phyloP scores from a whole-genome alignment of 2,797 vertebrate species.

The Pantherophis alleghaniensis region DNA sequence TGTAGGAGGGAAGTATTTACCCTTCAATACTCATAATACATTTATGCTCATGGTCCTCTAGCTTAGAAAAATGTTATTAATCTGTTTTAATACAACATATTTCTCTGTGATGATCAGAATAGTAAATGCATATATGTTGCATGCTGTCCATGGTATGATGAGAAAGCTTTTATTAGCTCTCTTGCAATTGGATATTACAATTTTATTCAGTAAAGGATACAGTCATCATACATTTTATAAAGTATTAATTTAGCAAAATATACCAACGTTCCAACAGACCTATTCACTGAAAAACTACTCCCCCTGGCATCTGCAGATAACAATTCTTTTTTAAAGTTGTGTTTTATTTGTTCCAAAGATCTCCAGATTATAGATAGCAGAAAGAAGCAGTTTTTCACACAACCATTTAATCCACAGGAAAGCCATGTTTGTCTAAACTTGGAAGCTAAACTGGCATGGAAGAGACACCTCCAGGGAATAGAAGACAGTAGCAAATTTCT shows the following conservation, averaged over 20 bases:
- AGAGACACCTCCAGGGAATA: not conserved
- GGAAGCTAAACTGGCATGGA: not conserved
- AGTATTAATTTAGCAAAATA: constrained; percentile 54
- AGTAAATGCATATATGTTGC: constrained; percentile 38
- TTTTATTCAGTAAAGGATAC: constrained; percentile 32
- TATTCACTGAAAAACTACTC: not conserved
- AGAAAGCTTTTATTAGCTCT: constrained; percentile 53
- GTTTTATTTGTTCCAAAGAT: not conserved
- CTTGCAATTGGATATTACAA: constrained; percentile 36
- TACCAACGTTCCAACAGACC: constrained; percentile 32
- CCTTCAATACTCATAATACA: constrained; percentile 48
- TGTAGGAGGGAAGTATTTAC: constrained; percentile 45
- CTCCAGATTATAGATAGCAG: not conserved
- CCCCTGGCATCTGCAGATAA: not conserved
- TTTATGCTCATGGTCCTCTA: constrained; percentile 37
- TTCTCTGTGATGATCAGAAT: constrained; percentile 49
- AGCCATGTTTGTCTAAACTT: not conserved
- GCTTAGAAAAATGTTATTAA: constrained; percentile 56
- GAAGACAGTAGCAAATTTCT: not conserved
- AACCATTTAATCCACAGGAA: not conserved
- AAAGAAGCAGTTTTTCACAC: not conserved
- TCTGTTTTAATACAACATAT: constrained; percentile 20
- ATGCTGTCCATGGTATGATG: constrained; percentile 53
- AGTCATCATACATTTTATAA: constrained; percentile 15
- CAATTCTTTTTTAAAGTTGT: not conserved